phyloP scores from a whole-genome alignment of 2,113 vertebrate genomes.

The Brachirus orientalis region DNA sequence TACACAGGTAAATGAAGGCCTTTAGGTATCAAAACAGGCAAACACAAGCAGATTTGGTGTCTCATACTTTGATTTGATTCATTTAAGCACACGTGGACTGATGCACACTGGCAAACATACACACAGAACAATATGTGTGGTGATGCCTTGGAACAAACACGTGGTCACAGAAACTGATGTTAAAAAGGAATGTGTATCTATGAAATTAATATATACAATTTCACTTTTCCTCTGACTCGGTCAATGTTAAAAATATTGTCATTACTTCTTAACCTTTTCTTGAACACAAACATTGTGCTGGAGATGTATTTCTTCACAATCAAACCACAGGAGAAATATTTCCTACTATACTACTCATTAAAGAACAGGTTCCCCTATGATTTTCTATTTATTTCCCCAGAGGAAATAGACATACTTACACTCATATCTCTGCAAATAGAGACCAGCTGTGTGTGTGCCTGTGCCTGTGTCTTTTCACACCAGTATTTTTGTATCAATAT shows the following conservation, averaged over 20 bases:
- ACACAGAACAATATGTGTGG: background rate
- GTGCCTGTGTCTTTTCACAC: background rate
- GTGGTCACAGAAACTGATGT: background rate
- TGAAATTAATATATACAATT: background rate
- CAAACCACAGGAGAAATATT: slow-evolving; percentile 12
- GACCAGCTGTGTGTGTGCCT: background rate
- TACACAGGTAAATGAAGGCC: slow-evolving; percentile 38
- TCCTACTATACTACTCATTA: slow-evolving; percentile 26
- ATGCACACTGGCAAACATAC: background rate
- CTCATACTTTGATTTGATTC: slow-evolving; percentile 12
- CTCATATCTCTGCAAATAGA: slow-evolving; percentile 18
- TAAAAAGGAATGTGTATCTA: background rate
- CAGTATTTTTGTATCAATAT: slow-evolving; percentile 15
- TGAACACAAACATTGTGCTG: slow-evolving; percentile 6
- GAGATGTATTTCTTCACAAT: slow-evolving; percentile 18
- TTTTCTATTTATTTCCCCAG: slow-evolving; percentile 55
- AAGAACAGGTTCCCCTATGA: slow-evolving; percentile 28
- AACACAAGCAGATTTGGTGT: slow-evolving; percentile 22
- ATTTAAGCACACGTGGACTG: background rate
- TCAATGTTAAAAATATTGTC: slow-evolving; percentile 13
- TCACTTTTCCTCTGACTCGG: slow-evolving; percentile 3
- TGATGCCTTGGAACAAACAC: slow-evolving; percentile 16
- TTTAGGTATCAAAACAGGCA: slow-evolving; percentile 23
- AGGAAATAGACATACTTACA: slow-evolving; percentile 22
- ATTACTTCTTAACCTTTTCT: background rate